Base-by-base conservation (phyloP, 1,140 invertebrate species). In the Helicoverpa zea region DNA sequence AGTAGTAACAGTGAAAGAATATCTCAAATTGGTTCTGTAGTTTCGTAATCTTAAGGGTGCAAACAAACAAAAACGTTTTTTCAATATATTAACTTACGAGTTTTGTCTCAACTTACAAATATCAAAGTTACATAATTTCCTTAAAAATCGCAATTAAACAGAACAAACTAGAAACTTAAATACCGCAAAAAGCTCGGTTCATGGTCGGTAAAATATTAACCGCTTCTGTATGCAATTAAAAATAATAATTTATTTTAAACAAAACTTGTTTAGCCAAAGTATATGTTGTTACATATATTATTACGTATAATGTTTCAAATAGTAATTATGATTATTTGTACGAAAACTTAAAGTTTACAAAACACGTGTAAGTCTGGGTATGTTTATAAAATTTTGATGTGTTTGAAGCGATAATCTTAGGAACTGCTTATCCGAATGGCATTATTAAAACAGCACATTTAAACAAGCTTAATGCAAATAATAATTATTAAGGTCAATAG, bases 211-310 rank as follows among this genome's bases (percentile, higher is more conserved):
- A 64, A 77, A 64, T 64, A 14, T 18, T 64, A 16, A 13, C 74
- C 59, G 29, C 74, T 77, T 16, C 43, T 64, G 59, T 63, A 52
- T 64, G 18, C 29, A 70, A 51, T 51, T 70, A 70, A 52, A 51
- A 3, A 56, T 72, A 16, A 64, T 52, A 77, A 47, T 59, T 18
- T 64, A 52, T 59, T 61, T 75, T 56, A 54, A 23, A n/a, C 29
- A n/a, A 43, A 73, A 35, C 72, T 49, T 18, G 43, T 64, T 10
- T 12, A n/a, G 14, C 49, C n/a, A 64, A 77, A 30, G 35, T 49
- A 64, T 77, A 64, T 30, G 59, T 54, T 64, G 59, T 54, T 64
- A 77, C 64, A 77, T 64, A 77, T 64, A 64, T 52, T 64, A 77
- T 14, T 43, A 43, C 7, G 35, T 43, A 43, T 43, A 43, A 43